Base-by-base conservation (phyloP, 2,113 vertebrate species). In the Coryphaenoides rupestris region DNA sequence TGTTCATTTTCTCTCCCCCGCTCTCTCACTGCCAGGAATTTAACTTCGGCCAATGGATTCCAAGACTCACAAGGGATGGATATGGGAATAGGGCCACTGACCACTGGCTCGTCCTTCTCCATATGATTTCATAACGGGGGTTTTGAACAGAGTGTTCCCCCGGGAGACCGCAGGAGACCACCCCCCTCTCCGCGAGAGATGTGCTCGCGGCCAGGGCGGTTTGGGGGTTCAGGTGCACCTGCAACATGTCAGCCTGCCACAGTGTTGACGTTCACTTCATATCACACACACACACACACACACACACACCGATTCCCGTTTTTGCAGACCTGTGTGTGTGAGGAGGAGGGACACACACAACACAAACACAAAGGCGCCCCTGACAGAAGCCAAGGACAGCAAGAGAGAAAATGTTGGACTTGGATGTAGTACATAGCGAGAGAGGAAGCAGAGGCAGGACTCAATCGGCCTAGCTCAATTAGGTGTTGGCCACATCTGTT, bases 401-500 rank as follows among this genome's bases (percentile, higher is more conserved):
- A 64, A 46, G 64, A 69, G 55, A 65, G 61, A 26, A 46, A 28
- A 62, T 23, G 58, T 12, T 21, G 24, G n/a, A n/a, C n/a, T n/a
- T n/a, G n/a, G n/a, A n/a, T n/a, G n/a, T n/a, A n/a, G 33, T 19
- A 28, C 14, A 63, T 23, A 45, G 12, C 21, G 24, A 55, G 63
- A 17, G 53, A 62, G 19, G 24, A 33, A 69, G 21, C 14, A 26
- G 23, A 24, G 19, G 56, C 24, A 17, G 50, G 45, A 22, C 14
- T n/a, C 24, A 33, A 66, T 62, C 68, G 47, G 66, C 68, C 69
- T 57, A 76, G 69, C 73, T 75, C 72, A 40, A 60, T 85, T 82
- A 81, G 80, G 80, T 82, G 81, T 76, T 76, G 76, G 78, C 75
- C 76, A 79, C 75, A 81, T 74, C 66, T 76, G 75, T 71, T 82